Base-by-base conservation (phyloP, 1,140 invertebrate genomes). In the Drosophila athabasca region DNA sequence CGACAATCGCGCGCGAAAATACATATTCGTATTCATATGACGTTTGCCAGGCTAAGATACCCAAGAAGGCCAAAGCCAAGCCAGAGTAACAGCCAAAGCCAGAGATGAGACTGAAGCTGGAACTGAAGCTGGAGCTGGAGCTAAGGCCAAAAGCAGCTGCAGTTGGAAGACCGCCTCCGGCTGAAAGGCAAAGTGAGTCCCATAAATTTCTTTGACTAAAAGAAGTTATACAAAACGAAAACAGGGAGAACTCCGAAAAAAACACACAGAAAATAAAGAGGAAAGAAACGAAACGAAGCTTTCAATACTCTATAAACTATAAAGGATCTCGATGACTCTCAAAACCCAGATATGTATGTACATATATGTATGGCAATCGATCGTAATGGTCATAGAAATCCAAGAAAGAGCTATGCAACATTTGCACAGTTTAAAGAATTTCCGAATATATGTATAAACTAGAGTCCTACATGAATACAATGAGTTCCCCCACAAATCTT, bases 1-100 rank as follows among this genome's bases (percentile, higher is more conserved):
- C 50, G 58, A 62, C 61, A 74, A 58, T 66, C 45, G 61, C 72
- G 76, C 76, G 76, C 76, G 60, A 83, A 74, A 74, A 39, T 39
- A 74, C 74, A 39, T 39, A 13, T 39, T 39, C 35, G 11, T 80
- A 80, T 84, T 85, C 81, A 84, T 80, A 84, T 85, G 80, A 85
- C 67, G 49, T 26, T 26, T 4, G 24, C 24, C 24, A 5, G 44
- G 53, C 43, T 50, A 52, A 26, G 67, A 29, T 51, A 17, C 58
- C 44, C 44, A 35, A 61, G 70, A 55, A 65, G 65, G 72, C 62
- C 62, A 68, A 48, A 57, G 50, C 65, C 72, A 52, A 58, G 52
- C 46, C 45, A 52, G 41, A 68, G 44, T 69, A 31, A 19, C 66
- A 58, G 66, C 45, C 66, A 69, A 68, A 68, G 45, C 64, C 35